phyloP scores from a whole-genome alignment of 2,888 invertebrate species.

The Hypercompe scribonia region DNA sequence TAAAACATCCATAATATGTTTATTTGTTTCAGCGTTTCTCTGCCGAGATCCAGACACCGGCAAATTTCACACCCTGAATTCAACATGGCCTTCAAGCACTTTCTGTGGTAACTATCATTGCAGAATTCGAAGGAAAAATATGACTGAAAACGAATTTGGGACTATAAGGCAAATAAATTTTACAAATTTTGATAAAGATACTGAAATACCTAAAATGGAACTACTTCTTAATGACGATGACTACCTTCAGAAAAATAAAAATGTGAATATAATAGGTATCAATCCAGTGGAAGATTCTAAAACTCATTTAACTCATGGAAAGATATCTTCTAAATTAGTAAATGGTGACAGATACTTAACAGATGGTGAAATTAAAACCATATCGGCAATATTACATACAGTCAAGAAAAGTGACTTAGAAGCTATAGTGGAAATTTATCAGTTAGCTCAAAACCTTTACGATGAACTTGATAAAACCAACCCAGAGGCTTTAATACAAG shows the following conservation, averaged over 20 bases:
- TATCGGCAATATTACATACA: slow-evolving; percentile 69
- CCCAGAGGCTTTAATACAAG: slow-evolving; percentile 49
- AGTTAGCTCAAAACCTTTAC: slow-evolving; percentile 78
- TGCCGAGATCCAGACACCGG: slow-evolving; percentile 82
- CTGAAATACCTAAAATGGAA: slow-evolving; percentile 11
- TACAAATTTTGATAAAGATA: slow-evolving; percentile 38
- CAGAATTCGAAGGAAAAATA: slow-evolving; percentile 65
- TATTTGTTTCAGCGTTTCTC: slow-evolving; percentile 69
- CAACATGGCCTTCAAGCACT: slow-evolving; percentile 74
- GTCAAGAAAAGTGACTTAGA: slow-evolving; percentile 79
- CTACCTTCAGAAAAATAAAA: neutral
- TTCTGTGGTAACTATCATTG: slow-evolving; percentile 83
- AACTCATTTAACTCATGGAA: neutral
- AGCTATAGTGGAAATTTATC: slow-evolving; percentile 78
- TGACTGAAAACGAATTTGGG: slow-evolving; percentile 48
- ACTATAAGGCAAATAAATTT: slow-evolving; percentile 62
- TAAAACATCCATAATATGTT: neutral
- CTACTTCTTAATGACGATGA: slow-evolving; percentile 4
- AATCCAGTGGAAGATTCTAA: neutral
- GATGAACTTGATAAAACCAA: slow-evolving; percentile 68
- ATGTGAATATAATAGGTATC: slow-evolving; percentile 1
- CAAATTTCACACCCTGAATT: slow-evolving; percentile 69
- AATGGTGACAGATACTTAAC: slow-evolving; percentile 70
- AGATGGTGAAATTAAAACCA: slow-evolving; percentile 70
- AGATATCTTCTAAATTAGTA: neutral